Evolutionary conservation across 2,797 vertebrate species (phyloP).

Genomic region (Microctenopoma stevenorrisi): DNA sequence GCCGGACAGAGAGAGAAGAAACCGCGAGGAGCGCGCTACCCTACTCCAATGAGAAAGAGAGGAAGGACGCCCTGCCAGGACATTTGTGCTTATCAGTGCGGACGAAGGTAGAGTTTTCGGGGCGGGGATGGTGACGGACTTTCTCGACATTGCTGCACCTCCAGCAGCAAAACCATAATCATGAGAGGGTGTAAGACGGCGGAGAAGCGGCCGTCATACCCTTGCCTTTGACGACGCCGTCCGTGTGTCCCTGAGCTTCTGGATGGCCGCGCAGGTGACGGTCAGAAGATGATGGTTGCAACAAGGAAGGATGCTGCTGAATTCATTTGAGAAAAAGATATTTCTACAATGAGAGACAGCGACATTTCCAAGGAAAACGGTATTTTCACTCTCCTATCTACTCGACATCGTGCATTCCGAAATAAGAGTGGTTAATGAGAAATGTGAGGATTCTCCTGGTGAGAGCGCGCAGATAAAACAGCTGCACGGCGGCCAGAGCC

Average conservation of each 20-base stretch:
- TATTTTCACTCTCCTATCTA: conserved; percentile 52
- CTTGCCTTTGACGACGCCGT: conserved; percentile 78
- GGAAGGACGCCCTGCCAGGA: conserved; percentile 77
- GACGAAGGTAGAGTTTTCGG: conserved; percentile 71
- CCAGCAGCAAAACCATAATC: conserved; percentile 57
- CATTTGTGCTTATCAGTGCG: conserved; percentile 72
- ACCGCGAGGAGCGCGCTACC: conserved; percentile 56
- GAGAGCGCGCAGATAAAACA: conserved; percentile 60
- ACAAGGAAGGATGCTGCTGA: conserved; percentile 63
- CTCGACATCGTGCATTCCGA: conserved; percentile 41
- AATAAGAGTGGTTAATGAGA: conserved; percentile 56
- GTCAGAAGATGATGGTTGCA: conserved; percentile 78
- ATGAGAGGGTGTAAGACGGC: conserved; percentile 71
- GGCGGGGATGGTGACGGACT: conserved; percentile 79
- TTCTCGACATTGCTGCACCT: conserved; percentile 62
- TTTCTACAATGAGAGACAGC: conserved; percentile 52
- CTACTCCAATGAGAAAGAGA: conserved; percentile 67
- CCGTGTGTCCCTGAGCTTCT: conserved; percentile 65
- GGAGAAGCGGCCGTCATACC: conserved; percentile 71
- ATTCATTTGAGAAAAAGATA: conserved; percentile 54
- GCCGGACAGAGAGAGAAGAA: conserved; percentile 70
- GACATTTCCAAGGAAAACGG: conserved; percentile 62
- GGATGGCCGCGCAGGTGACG: conserved; percentile 79
- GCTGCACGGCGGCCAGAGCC: conserved; percentile 69
- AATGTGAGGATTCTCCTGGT: conserved; percentile 55